A percentile compares a stretch with the other conserved stretches of the same genome.
Evolutionary conservation across 2,888 invertebrate species (phyloP).

Genomic region (Xestobium rufovillosum): DNA sequence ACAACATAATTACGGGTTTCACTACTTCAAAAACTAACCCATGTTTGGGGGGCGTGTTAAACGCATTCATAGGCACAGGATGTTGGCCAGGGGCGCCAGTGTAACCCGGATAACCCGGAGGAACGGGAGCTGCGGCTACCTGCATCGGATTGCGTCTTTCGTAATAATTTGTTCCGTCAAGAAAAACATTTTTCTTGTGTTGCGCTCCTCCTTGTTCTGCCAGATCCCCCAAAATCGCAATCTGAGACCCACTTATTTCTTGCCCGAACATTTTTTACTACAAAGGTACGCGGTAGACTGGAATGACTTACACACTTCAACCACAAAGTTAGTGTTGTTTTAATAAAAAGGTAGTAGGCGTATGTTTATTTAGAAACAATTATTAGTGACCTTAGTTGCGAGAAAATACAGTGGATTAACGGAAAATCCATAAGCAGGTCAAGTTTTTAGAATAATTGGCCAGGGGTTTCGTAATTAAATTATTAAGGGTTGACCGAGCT

Average conservation of each 20-base stretch:
- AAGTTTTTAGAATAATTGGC: conserved; percentile 23
- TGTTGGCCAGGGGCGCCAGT: conserved; percentile 20
- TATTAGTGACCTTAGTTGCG: conserved; percentile 23
- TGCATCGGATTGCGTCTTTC: conserved; percentile 24
- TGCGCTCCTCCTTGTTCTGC: conserved; percentile 5
- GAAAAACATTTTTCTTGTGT: conserved; percentile 30
- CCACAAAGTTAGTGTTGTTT: no score
- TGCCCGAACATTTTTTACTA: no score
- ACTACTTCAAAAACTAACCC: conserved; percentile 43
- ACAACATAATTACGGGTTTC: conserved; percentile 43
- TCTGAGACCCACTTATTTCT: neutral
- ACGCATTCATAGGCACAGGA: conserved; percentile 16
- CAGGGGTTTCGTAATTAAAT: no score
- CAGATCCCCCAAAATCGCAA: conserved; percentile 21
- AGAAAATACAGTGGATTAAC: no score
- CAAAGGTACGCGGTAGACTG: no score
- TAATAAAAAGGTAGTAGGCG: no score
- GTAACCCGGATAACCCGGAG: conserved; percentile 17
- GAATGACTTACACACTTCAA: no score
- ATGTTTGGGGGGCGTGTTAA: conserved; percentile 10
- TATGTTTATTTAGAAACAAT: conserved; percentile 21
- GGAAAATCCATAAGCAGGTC: conserved; percentile 20
- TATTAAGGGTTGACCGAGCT: no score
- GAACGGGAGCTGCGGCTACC: conserved; percentile 33
- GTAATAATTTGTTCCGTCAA: conserved; percentile 32